Evolutionary conservation across 2,888 invertebrate species (phyloP).

Genomic region (Tortrix viridana): DNA sequence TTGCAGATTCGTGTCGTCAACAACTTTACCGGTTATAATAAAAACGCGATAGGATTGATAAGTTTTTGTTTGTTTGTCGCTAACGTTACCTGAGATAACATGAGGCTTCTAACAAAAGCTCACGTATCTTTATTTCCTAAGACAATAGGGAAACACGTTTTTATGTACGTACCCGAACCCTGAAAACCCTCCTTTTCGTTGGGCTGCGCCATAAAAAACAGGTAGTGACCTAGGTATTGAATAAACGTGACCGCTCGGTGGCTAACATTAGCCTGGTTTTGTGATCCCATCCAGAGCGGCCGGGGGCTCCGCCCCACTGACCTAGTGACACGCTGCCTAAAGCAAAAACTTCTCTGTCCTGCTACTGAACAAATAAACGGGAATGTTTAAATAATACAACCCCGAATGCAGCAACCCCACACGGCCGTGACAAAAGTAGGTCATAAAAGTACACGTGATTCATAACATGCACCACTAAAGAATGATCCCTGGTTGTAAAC

Average conservation of each 20-base stretch:
- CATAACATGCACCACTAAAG: conserved; percentile 5
- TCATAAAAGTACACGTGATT: conserved; percentile 12
- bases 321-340: conserved; percentile 66
- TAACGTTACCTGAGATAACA: too few relatives aligned
- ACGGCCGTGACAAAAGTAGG: conserved; percentile 5
- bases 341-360: conserved; percentile 61
- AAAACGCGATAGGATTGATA: too few relatives aligned
- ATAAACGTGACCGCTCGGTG: conserved; percentile 50
- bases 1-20: too few relatives aligned
- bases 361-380: conserved; percentile 66
- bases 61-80: too few relatives aligned
- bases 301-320: conserved; percentile 66
- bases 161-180: too few relatives aligned
- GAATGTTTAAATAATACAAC: conserved; percentile 60
- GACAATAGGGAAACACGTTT: too few relatives aligned
- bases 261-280: conserved; percentile 57
- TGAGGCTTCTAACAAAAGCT: too few relatives aligned
- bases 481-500: not conserved
- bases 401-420: conserved; percentile 45
- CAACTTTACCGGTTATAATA: too few relatives aligned
- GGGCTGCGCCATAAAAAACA: not conserved
- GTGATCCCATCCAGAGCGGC: conserved; percentile 56
- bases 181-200: too few relatives aligned
- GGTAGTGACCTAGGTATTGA: conserved; percentile 43
- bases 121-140: too few relatives aligned